phyloP scores from a whole-genome alignment of 1,140 invertebrate species.

The Xylocopa sonorina region DNA sequence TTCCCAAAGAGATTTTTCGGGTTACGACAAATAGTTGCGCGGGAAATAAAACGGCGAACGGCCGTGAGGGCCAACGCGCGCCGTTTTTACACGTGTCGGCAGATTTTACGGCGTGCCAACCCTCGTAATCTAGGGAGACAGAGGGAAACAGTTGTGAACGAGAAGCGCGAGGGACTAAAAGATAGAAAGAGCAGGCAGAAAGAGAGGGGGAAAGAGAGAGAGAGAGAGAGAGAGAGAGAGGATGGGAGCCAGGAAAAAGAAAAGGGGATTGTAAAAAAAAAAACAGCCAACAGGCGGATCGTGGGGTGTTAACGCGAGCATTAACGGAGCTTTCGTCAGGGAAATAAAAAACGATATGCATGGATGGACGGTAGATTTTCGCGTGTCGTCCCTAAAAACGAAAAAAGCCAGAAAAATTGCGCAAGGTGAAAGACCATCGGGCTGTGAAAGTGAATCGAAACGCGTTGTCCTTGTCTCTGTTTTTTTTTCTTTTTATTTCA shows the following conservation, averaged over 20 bases:
- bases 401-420: constrained; percentile 2
- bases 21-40: constrained; percentile 36
- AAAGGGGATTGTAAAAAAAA: constrained; percentile 18
- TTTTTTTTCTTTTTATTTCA: too few relatives aligned
- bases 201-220: constrained; percentile 18
- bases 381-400: constrained; percentile 18
- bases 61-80: constrained; percentile 23
- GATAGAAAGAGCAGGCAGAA: constrained; percentile 19
- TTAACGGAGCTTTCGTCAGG: constrained; percentile 47
- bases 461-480: constrained; percentile 45
- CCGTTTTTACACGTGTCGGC: constrained; percentile 52
- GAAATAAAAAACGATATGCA: constrained; percentile 51
- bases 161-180: background rate
- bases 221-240: constrained; percentile 6
- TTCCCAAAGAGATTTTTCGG: constrained; percentile 39
- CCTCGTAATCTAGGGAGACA: constrained; percentile 49
- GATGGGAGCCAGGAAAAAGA: constrained; percentile 25
- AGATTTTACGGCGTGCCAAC: constrained; percentile 46
- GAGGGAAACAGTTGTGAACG: background rate
- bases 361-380: constrained; percentile 48
- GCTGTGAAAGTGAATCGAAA: constrained; percentile 48
- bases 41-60: constrained; percentile 43
- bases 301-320: constrained; percentile 47
- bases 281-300: constrained; percentile 19
- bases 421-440: constrained; percentile 49